phyloP scores from a whole-genome alignment of 2,797 vertebrate genomes.

The Acanthurus tractus region DNA sequence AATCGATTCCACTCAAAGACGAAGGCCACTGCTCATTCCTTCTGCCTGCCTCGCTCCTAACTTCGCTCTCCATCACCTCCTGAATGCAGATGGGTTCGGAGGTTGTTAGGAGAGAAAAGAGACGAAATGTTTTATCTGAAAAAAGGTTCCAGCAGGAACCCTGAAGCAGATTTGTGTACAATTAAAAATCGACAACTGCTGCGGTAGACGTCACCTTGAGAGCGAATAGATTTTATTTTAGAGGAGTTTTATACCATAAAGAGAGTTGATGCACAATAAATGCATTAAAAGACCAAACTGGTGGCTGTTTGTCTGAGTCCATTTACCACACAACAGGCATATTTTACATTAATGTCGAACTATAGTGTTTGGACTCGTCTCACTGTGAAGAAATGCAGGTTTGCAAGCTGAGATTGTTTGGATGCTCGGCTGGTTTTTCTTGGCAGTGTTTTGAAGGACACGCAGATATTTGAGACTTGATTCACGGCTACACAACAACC shows the following conservation, averaged over 20 bases:
- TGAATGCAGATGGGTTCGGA: constrained; percentile 63
- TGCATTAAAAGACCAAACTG: constrained; percentile 7
- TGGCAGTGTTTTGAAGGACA: constrained; percentile 15
- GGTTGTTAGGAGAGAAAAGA: constrained; percentile 31
- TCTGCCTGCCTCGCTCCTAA: constrained; percentile 22
- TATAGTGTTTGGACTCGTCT: neutral
- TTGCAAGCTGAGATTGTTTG: constrained; percentile 1
- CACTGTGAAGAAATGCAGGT: neutral
- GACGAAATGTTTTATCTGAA: constrained; percentile 28
- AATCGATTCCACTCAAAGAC: constrained; percentile 76
- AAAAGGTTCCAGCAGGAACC: constrained; percentile 9
- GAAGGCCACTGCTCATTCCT: constrained; percentile 57
- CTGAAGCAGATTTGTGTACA: constrained; percentile 36
- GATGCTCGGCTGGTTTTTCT: neutral
- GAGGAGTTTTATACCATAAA: constrained; percentile 1
- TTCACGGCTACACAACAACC: neutral
- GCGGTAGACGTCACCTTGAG: constrained; percentile 20
- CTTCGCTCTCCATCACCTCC: constrained; percentile 37
- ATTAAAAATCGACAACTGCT: constrained; percentile 28
- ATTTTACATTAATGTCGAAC: constrained; percentile 32
- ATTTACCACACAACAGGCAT: constrained; percentile 18
- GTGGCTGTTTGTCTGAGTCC: constrained; percentile 8
- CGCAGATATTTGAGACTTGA: neutral
- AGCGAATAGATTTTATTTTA: constrained; percentile 2
- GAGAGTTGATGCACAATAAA: constrained; percentile 8